Conservation (phyloP, 2,797 vertebrate genomes). For the Champsocephalus gunnari region DNA sequence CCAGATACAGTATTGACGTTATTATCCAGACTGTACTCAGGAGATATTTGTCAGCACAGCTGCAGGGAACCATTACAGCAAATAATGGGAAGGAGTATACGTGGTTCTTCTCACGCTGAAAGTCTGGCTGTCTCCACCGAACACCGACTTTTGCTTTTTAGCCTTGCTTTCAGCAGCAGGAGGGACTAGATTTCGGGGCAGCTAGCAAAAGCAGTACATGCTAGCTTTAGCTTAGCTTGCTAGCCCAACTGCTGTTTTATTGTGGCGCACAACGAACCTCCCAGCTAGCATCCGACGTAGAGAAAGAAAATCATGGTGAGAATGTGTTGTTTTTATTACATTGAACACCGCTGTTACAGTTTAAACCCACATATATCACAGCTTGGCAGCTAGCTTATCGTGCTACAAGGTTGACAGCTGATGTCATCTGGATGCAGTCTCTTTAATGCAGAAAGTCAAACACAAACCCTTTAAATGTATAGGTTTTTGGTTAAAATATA, state of each 20-base stretch:
- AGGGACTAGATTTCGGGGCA: conserved; percentile 55
- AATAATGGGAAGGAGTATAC: conserved; percentile 70
- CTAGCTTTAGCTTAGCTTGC: conserved; percentile 57
- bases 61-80: conserved; percentile 4
- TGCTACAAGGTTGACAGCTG: conserved; percentile 39
- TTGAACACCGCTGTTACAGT: accelerated
- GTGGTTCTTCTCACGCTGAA: conserved; percentile 32
- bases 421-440: conserved; percentile 38
- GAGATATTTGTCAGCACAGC: conserved; percentile 16
- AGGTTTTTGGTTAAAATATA: neutral
- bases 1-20: conserved; percentile 48
- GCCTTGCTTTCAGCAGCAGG: conserved; percentile 16
- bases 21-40: conserved; percentile 4
- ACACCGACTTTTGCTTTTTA: conserved; percentile 51
- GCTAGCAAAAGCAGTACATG: conserved; percentile 23
- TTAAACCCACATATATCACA: neutral
- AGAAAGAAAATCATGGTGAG: conserved; percentile 74
- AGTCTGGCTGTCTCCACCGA: conserved; percentile 45
- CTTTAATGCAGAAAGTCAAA: neutral
- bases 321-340: accelerated
- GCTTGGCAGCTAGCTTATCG: conserved; percentile 6
- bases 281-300: conserved; percentile 51
- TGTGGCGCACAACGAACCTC: conserved; percentile 60
- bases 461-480: neutral
- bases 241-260: conserved; percentile 46